A percentile compares a stretch with the other conserved stretches of the same genome.
phyloP scores from a whole-genome alignment of 2,888 invertebrate species.

The Pristionchus maxplancki region DNA sequence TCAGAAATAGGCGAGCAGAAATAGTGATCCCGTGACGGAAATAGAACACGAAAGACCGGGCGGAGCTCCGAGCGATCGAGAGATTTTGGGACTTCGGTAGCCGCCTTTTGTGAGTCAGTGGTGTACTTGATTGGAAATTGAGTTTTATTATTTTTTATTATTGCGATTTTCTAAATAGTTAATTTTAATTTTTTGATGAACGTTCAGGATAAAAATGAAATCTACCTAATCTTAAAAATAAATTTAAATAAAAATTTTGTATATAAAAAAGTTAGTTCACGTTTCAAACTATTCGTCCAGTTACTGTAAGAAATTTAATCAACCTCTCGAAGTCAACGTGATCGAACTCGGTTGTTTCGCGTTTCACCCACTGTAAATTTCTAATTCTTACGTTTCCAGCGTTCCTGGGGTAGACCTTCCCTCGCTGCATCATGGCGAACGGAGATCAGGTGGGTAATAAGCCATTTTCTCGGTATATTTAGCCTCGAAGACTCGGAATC shows the following conservation, averaged over 20 bases:
- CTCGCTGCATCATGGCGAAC: neutral
- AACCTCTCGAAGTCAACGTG: neutral
- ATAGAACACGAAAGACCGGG: neutral
- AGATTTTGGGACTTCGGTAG: neutral
- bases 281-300: neutral
- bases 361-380: neutral
- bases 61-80: too few species aligned
- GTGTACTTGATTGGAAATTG: neutral
- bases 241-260: neutral
- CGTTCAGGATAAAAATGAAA: too few species aligned
- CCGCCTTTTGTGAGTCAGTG: neutral
- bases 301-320: neutral
- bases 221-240: too few species aligned
- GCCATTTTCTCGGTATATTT: neutral
- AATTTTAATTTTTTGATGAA: too few species aligned
- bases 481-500: neutral
- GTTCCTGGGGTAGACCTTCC: neutral
- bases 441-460: slow-evolving; percentile 10
- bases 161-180: too few species aligned
- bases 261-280: neutral
- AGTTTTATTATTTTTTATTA: too few species aligned
- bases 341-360: neutral
- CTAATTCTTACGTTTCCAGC: neutral
- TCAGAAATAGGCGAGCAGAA: neutral
- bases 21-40: slow-evolving; percentile 22